These are phyloP conservation scores for Mustela nigripes DNA, from an alignment of 2,113 vertebrate genomes.

Conservation along the genomic window DNA sequence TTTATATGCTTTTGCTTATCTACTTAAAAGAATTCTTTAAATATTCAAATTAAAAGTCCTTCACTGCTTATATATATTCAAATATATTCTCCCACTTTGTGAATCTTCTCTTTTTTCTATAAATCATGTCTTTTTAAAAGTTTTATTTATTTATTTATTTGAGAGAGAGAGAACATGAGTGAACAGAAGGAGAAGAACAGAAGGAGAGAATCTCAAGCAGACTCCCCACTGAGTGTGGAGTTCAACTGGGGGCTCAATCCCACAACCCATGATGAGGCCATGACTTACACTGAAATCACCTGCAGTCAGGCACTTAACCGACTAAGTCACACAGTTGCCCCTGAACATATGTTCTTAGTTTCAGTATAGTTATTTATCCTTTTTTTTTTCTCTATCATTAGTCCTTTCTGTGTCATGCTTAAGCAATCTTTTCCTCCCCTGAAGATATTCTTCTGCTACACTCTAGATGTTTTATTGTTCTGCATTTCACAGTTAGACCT, in stretches of 20 bases:
- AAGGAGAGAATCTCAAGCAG: not conserved
- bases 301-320: not conserved
- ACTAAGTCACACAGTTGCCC: not conserved
- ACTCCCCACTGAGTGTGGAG: not conserved
- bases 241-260: not conserved
- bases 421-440: not conserved
- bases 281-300: not conserved
- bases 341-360: not conserved
- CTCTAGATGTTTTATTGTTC: not conserved
- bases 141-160: not conserved
- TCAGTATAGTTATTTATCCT: not conserved
- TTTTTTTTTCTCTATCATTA: not conserved
- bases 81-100: not conserved
- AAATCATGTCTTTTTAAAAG: not conserved
- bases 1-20: slow-evolving; percentile 11
- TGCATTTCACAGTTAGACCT: not conserved
- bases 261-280: not conserved
- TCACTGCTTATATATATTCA: not conserved
- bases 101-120: not conserved
- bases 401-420: not conserved
- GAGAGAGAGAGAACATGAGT: not conserved
- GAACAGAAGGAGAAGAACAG: not conserved
- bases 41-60: slow-evolving; percentile 16
- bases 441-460: not conserved
- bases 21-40: slow-evolving; percentile 27